These are phyloP conservation scores for Microtus richardsoni DNA, from an alignment of 2,113 vertebrate species.

Conservation along the genomic window DNA sequence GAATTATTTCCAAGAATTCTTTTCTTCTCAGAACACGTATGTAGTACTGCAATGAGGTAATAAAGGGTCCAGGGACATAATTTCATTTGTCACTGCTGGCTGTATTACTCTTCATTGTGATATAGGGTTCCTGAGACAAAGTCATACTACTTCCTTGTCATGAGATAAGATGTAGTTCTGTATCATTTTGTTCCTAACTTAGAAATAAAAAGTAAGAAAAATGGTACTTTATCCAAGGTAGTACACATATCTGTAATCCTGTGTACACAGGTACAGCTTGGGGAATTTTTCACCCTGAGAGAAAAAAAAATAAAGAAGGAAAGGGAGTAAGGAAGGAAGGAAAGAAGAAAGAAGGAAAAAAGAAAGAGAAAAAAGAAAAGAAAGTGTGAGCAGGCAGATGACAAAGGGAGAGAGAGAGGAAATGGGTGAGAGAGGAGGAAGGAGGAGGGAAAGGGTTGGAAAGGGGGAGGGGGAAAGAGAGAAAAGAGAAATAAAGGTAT, in stretches of 20 bases:
- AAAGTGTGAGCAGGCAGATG: background rate
- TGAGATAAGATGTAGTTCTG: background rate
- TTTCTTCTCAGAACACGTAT: background rate
- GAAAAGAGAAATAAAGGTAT: background rate
- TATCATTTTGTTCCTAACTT: background rate
- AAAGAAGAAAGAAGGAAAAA: accelerated
- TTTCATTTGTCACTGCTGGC: background rate
- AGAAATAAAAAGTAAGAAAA: background rate
- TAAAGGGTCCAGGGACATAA: background rate
- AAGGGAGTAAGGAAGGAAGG: background rate
- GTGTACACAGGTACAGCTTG: background rate
- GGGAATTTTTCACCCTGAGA: background rate
- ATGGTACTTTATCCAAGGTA: background rate
- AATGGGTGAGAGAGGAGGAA: background rate
- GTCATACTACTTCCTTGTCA: background rate
- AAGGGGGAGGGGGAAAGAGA: background rate
- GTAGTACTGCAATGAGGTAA: background rate
- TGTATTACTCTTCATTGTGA: background rate
- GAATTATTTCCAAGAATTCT: background rate
- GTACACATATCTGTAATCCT: background rate
- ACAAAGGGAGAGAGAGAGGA: too few species aligned
- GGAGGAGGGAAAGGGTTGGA: background rate
- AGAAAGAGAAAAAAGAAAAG: accelerated
- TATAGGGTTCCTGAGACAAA: background rate
- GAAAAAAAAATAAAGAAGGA: background rate